Evolutionary conservation across 2,113 vertebrate species (phyloP).

Genomic region (Erpornis zantholeuca): DNA sequence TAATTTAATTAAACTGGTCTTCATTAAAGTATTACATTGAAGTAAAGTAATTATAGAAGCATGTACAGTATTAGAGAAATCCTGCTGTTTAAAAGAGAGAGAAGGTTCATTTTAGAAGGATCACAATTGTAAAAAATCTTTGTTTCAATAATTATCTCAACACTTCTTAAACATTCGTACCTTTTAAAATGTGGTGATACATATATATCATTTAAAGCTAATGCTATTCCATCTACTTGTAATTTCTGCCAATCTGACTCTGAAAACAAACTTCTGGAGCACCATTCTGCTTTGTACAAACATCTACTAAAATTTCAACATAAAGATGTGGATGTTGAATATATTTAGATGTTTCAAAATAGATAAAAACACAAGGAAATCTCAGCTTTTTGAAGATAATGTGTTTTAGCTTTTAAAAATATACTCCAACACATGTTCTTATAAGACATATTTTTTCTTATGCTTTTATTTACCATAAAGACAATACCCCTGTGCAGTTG

Average conservation of each 20-base stretch:
- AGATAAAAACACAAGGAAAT: background rate
- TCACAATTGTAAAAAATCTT: background rate
- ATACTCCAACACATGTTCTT: background rate
- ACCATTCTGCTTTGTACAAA: background rate
- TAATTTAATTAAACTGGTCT: conserved; percentile 81
- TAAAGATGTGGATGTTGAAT: background rate
- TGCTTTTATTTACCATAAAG: background rate
- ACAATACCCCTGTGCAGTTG: background rate
- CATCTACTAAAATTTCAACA: background rate
- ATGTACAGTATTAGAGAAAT: conserved; percentile 61
- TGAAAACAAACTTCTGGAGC: background rate
- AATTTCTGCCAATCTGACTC: background rate
- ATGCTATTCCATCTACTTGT: background rate
- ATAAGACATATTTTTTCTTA: background rate
- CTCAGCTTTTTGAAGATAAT: background rate
- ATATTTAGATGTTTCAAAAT: background rate
- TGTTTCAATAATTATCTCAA: conserved; percentile 25
- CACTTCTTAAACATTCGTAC: background rate
- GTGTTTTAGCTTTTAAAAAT: background rate
- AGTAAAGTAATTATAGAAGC: conserved; percentile 75
- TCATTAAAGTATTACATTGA: conserved; percentile 79
- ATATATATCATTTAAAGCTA: background rate
- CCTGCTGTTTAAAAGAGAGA: conserved; percentile 56
- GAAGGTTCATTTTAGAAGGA: conserved; percentile 14
- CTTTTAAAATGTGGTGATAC: background rate